Evolutionary conservation across 2,888 invertebrate genomes (phyloP).

Genomic region (Himalopsyche tibetana): DNA sequence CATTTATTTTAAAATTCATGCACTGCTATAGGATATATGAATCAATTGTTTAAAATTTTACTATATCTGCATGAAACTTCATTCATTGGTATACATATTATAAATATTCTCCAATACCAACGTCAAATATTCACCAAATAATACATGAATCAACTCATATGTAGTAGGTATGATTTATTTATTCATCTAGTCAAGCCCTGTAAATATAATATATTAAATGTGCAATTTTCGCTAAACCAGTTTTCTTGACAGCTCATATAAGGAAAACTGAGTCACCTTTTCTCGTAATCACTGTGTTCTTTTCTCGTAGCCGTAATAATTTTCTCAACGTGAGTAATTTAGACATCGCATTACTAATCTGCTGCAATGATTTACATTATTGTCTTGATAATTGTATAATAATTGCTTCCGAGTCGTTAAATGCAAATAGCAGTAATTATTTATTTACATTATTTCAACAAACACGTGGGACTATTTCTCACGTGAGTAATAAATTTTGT

Average conservation of each 20-base stretch:
- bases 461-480: too few species aligned
- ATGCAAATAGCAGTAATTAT: too few species aligned
- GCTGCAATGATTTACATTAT: background rate
- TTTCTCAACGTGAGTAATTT: slow-evolving; percentile 10
- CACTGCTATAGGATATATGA: too few species aligned
- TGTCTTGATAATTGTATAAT: background rate
- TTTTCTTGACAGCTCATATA: slow-evolving; percentile 9
- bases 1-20: too few species aligned
- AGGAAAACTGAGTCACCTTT: slow-evolving; percentile 34
- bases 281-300: background rate
- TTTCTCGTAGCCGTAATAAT: background rate
- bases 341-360: background rate
- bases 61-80: too few species aligned
- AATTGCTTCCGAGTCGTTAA: background rate
- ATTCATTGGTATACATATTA: too few species aligned
- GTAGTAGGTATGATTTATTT: background rate
- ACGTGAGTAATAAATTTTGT: too few species aligned
- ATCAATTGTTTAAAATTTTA: too few species aligned
- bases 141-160: background rate
- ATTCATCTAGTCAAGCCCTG: background rate
- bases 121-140: background rate
- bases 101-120: too few species aligned
- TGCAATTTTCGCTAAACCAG: background rate
- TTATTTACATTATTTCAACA: too few species aligned
- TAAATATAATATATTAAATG: background rate